Percentiles rank a stretch among this genome's conserved stretches.
phyloP scores from a whole-genome alignment of 2,888 invertebrate genomes.

The Xylota sylvarum region DNA sequence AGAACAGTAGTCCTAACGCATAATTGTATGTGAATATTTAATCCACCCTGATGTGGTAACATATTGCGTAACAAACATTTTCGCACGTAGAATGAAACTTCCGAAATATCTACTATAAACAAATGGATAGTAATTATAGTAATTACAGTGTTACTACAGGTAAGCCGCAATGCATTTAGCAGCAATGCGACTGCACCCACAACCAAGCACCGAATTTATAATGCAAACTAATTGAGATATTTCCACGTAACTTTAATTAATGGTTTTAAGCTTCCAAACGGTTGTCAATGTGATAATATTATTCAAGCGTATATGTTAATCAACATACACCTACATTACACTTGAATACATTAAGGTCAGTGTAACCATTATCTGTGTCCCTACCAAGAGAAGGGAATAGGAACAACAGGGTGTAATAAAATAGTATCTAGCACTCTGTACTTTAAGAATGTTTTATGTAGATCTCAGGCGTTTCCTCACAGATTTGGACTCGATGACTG shows the following conservation, averaged over 20 bases:
- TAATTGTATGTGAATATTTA: neutral
- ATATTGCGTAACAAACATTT: neutral
- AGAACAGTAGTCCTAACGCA: neutral
- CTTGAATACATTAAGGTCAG: too few relatives aligned
- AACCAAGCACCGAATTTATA: neutral
- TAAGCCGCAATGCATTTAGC: neutral
- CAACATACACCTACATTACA: too few relatives aligned
- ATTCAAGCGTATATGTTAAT: neutral
- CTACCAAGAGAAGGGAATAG: too few relatives aligned
- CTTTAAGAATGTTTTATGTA: too few relatives aligned
- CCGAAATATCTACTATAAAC: constrained; percentile 1
- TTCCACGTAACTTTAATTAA: neutral
- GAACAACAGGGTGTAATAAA: too few relatives aligned
- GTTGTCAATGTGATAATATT: neutral
- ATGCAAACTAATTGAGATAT: neutral
- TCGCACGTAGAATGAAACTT: neutral
- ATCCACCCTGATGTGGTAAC: neutral
- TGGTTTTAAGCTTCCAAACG: neutral
- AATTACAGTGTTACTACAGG: neutral
- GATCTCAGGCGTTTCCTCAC: too few relatives aligned
- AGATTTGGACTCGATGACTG: too few relatives aligned
- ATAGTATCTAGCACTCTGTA: too few relatives aligned
- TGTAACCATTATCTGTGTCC: too few relatives aligned
- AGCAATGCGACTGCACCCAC: neutral
- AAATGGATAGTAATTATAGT: neutral